phyloP scores from a whole-genome alignment of 1,140 invertebrate genomes.

The Drosophila watanabei region DNA sequence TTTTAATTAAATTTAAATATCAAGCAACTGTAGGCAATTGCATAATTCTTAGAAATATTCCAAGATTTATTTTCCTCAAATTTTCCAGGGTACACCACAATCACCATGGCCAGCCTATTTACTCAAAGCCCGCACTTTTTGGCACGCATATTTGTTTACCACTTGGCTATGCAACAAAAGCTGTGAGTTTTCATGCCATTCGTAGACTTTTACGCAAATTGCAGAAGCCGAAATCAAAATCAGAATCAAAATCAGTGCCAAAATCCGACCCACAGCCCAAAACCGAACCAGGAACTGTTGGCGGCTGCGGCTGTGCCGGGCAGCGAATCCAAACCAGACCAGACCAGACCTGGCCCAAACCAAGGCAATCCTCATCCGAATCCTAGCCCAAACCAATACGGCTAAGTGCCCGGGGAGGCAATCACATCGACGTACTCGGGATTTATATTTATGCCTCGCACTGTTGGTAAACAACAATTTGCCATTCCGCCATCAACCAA shows the following conservation, averaged over 20 bases:
- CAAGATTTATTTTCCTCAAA: background rate
- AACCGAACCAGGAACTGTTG: slow-evolving; percentile 17
- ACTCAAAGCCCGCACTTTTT: slow-evolving; percentile 41
- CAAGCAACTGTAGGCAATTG: too few species aligned
- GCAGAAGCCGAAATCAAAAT: slow-evolving; percentile 45
- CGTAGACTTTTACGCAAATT: slow-evolving; percentile 79
- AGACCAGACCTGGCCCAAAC: background rate
- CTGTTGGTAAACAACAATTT: slow-evolving; percentile 73
- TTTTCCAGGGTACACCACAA: background rate
- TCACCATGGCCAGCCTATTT: slow-evolving; percentile 8
- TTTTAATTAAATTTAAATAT: background rate
- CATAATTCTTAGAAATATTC: background rate
- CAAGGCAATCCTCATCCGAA: background rate
- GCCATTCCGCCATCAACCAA: slow-evolving; percentile 45
- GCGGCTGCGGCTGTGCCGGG: slow-evolving; percentile 38
- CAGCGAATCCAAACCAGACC: background rate
- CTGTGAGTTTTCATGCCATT: slow-evolving; percentile 54
- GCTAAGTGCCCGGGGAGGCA: slow-evolving; percentile 62
- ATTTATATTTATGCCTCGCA: slow-evolving; percentile 43
- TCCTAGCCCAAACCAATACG: slow-evolving; percentile 53
- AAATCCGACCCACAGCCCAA: background rate
- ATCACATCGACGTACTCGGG: slow-evolving; percentile 37
- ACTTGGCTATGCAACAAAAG: slow-evolving; percentile 58
- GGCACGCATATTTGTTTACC: slow-evolving; percentile 76
- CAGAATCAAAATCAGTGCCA: slow-evolving; percentile 18